These are phyloP conservation scores for Pogonomyrmex barbatus DNA, from an alignment of 1,140 invertebrate genomes.

Conservation along the genomic window DNA sequence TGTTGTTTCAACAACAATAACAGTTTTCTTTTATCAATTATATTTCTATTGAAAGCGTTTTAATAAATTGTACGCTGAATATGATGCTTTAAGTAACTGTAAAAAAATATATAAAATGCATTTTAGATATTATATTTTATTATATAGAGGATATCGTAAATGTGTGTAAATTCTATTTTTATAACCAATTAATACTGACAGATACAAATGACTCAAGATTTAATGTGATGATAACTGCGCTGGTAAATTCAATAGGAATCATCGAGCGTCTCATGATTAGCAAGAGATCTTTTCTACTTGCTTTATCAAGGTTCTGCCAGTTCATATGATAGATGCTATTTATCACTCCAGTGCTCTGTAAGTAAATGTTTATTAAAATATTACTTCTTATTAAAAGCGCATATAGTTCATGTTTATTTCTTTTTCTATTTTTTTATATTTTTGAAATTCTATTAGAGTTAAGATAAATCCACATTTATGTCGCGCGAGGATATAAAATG, in stretches of 20 bases:
- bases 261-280: constrained; percentile 68
- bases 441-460: background rate
- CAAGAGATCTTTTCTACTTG: constrained; percentile 52
- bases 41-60: constrained; percentile 25
- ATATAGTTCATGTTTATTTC: background rate
- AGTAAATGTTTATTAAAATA: background rate
- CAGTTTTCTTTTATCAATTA: background rate
- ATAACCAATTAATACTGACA: constrained; percentile 51
- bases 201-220: constrained; percentile 70
- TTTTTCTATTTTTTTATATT: background rate
- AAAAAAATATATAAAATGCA: constrained; percentile 40
- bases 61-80: constrained; percentile 71
- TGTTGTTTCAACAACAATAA: background rate
- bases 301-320: constrained; percentile 53
- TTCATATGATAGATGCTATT: constrained; percentile 64
- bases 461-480: too few relatives aligned
- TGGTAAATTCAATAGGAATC: constrained; percentile 60
- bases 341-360: constrained; percentile 51
- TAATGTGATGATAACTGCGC: constrained; percentile 60
- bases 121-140: background rate
- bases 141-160: background rate
- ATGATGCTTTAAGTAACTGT: constrained; percentile 72
- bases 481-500: too few relatives aligned
- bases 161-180: background rate
- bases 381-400: background rate